phyloP scores from a whole-genome alignment of 2,888 invertebrate species.

The Carpatolechia fugitivella region DNA sequence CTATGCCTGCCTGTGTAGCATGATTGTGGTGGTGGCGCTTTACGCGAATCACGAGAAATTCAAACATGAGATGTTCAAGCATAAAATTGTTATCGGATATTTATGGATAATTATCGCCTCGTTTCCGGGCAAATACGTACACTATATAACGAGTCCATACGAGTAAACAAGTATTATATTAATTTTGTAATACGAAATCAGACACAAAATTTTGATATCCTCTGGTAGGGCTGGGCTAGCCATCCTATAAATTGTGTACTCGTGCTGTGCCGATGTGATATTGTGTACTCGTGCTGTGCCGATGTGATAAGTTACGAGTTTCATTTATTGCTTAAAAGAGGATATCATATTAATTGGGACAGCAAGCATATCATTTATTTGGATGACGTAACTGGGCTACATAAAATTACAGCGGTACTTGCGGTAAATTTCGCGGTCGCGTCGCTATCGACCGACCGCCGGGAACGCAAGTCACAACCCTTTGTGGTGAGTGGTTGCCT shows the following conservation, averaged over 20 bases:
- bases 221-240: neutral
- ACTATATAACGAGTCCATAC: neutral
- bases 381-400: constrained; percentile 9
- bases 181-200: neutral
- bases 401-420: constrained; percentile 18
- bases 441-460: constrained; percentile 48
- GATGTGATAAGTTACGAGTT: no score
- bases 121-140: neutral
- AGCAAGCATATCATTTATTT: neutral
- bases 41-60: constrained; percentile 10
- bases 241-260: neutral
- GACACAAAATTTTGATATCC: neutral
- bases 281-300: neutral
- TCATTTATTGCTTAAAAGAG: no score
- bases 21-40: neutral
- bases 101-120: neutral
- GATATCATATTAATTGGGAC: neutral
- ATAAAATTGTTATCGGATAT: neutral
- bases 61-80: constrained; percentile 1
- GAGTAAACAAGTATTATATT: neutral
- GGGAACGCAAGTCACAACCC: constrained; percentile 47
- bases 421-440: constrained; percentile 34
- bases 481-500: constrained; percentile 42
- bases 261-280: neutral
- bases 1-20: constrained; percentile 14